Evolutionary conservation across 2,797 vertebrate species (phyloP).

Genomic region (Acipenser ruthenus): DNA sequence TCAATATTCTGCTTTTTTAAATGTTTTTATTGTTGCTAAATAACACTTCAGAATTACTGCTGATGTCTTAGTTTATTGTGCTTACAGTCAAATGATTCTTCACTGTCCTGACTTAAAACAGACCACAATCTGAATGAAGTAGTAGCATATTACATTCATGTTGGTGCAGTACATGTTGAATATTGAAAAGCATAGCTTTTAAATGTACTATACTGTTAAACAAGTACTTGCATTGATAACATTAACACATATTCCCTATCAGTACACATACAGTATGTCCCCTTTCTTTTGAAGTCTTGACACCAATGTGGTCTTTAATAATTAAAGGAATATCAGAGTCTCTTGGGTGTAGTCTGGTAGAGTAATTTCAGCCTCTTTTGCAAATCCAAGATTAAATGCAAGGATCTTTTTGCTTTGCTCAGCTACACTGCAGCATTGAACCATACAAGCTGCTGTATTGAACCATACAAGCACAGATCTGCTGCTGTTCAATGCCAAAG

Average conservation of each 20-base stretch:
- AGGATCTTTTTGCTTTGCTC: background rate
- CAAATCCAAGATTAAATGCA: background rate
- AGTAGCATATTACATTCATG: too few species aligned
- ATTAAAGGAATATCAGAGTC: background rate
- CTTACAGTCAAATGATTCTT: too few species aligned
- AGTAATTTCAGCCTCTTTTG: background rate
- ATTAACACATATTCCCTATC: background rate
- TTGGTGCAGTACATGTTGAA: too few species aligned
- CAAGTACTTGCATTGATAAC: too few species aligned
- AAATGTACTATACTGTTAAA: too few species aligned
- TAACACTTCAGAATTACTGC: too few species aligned
- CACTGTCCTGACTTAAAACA: too few species aligned
- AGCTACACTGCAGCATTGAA: conserved; percentile 5
- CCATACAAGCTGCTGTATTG: background rate
- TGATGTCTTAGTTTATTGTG: too few species aligned
- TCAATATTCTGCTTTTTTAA: background rate
- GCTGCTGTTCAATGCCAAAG: background rate
- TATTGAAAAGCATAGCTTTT: too few species aligned
- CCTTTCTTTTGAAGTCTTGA: background rate
- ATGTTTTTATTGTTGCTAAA: background rate
- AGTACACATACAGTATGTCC: background rate
- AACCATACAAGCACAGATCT: background rate
- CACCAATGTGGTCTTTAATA: background rate
- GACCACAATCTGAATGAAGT: too few species aligned
- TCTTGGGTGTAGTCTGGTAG: background rate